phyloP scores from a whole-genome alignment of 2,888 invertebrate species.

The Imbricaverruca yamaguchii region DNA sequence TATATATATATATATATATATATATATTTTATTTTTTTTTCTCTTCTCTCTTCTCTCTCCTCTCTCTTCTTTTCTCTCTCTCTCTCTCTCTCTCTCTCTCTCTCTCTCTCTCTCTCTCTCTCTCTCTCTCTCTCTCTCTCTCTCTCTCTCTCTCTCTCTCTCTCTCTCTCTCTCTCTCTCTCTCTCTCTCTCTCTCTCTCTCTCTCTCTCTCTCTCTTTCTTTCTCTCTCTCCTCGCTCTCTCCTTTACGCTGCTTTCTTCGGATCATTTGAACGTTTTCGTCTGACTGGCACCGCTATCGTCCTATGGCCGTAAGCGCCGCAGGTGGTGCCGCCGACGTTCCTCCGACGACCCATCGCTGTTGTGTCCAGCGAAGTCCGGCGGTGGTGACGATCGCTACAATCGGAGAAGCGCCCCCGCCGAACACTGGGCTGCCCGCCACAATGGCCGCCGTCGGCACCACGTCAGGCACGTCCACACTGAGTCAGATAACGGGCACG shows the following conservation, averaged over 20 bases:
- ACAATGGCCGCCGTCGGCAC: constrained; percentile 1
- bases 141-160: not conserved
- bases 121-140: not conserved
- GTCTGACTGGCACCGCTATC: too few relatives aligned
- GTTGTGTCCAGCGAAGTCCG: too few relatives aligned
- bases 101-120: not conserved
- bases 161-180: not conserved
- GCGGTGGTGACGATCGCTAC: too few relatives aligned
- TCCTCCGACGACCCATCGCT: too few relatives aligned
- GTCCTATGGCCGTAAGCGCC: too few relatives aligned
- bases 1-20: too few relatives aligned
- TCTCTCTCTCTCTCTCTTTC: not conserved
- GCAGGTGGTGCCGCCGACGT: too few relatives aligned
- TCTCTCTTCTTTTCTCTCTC: not conserved
- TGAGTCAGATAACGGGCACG: not conserved
- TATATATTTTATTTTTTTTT: too few relatives aligned
- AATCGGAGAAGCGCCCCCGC: too few relatives aligned
- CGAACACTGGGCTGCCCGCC: not conserved
- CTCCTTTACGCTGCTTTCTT: not conserved
- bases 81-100: not conserved
- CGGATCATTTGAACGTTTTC: not conserved
- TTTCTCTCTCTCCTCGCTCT: not conserved
- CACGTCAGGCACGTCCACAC: not conserved
- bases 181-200: not conserved
- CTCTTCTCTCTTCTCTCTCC: too few relatives aligned